phyloP scores from a whole-genome alignment of 2,888 invertebrate species.

The Sphaerophoria rueppellii region DNA sequence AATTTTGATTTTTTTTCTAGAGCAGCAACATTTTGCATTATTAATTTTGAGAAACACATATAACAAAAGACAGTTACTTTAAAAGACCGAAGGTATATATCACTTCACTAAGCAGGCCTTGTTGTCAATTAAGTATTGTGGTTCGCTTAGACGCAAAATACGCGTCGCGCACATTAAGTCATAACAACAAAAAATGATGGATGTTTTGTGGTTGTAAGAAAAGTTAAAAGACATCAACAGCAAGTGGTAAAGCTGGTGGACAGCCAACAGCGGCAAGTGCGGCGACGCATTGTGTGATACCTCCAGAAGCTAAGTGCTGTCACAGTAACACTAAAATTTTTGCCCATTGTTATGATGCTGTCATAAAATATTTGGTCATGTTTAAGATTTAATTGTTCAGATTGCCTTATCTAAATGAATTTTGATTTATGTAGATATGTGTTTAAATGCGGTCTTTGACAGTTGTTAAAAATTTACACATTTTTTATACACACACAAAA shows the following conservation, averaged over 20 bases:
- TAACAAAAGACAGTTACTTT: constrained; percentile 12
- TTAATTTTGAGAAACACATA: neutral
- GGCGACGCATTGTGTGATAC: constrained; percentile 11
- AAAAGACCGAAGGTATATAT: constrained; percentile 31
- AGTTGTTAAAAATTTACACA: constrained; percentile 24
- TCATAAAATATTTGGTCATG: constrained; percentile 63
- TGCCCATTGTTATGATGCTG: constrained; percentile 45
- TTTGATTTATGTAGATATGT: constrained; percentile 41
- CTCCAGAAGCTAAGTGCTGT: constrained; percentile 70
- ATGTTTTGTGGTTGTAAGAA: constrained; percentile 24
- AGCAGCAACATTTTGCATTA: constrained; percentile 9
- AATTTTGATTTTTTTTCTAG: neutral
- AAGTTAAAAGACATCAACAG: neutral
- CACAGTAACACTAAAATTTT: constrained; percentile 22
- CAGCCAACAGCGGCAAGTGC: neutral
- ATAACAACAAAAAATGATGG: constrained; percentile 40
- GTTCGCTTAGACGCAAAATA: constrained; percentile 19
- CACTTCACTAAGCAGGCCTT: constrained; percentile 44
- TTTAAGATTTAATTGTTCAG: constrained; percentile 59
- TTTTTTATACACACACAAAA: no score
- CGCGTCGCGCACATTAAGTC: constrained; percentile 3
- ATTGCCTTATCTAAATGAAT: constrained; percentile 36
- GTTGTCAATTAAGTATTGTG: constrained; percentile 44
- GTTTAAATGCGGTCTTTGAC: constrained; percentile 28
- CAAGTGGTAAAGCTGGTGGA: neutral